These are phyloP conservation scores for Aquatica leii DNA, from an alignment of 2,888 invertebrate species.

Conservation along the genomic window DNA sequence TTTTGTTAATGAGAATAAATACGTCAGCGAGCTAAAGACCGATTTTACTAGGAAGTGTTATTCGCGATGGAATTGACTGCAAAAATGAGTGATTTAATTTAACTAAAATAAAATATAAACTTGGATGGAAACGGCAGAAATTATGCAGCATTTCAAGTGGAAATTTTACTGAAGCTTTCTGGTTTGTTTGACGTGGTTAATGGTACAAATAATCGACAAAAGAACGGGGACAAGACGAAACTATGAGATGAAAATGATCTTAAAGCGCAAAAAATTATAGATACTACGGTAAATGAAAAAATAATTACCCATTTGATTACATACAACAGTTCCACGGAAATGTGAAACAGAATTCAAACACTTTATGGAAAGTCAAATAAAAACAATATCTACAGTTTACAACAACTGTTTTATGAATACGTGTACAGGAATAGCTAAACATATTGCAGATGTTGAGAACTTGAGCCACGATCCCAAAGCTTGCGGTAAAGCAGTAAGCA, in stretches of 20 bases:
- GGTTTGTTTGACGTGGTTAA: background rate
- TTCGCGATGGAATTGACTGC: too few species aligned
- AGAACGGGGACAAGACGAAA: background rate
- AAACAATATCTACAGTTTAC: too few species aligned
- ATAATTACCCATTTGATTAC: too few species aligned
- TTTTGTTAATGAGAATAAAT: too few species aligned
- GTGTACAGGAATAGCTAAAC: background rate
- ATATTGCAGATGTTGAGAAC: background rate
- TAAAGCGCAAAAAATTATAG: background rate
- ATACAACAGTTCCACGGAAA: too few species aligned
- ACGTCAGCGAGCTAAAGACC: too few species aligned
- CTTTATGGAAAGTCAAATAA: too few species aligned
- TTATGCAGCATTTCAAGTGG: background rate
- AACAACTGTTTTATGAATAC: too few species aligned
- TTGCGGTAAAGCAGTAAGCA: background rate
- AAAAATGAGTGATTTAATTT: background rate
- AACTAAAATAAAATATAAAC: background rate
- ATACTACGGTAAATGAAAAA: too few species aligned
- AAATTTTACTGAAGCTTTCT: background rate
- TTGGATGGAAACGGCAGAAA: background rate
- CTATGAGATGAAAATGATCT: background rate
- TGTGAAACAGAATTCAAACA: too few species aligned
- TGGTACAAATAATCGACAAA: background rate
- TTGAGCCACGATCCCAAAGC: background rate
- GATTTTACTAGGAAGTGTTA: too few species aligned